Evolutionary conservation across 2,113 vertebrate genomes (phyloP), one percentile per base, ranked within the genome.

Genomic region (Neolamprologus kungweensis): DNA sequence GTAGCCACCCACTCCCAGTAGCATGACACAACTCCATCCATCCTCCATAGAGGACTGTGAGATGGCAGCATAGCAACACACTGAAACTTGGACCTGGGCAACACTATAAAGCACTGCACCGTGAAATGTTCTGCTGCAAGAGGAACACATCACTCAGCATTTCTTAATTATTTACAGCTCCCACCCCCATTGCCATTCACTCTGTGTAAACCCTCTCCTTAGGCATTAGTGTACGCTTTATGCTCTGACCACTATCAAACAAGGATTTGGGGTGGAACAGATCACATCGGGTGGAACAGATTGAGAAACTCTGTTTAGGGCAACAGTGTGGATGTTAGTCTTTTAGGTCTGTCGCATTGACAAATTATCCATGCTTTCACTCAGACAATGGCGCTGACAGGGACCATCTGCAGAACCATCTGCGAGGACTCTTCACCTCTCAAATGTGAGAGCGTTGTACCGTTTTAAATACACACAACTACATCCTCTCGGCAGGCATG

Each of bases 81-180:
- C 63, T 75, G 55, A 85, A 73, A 60, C 75, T 73, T 83, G 85
- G 83, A 91, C 81, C n/a, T 83, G 82, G 80, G 50, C 54, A 28
- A 86, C 45, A 84, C 28, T 86, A 87, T 89, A 82, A 91, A 91
- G 91, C 93, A 92, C 89, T 95, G 94, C 94, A 91, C 83, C 91
- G 92, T 79, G 68, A 85, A 91, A 80, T 57, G 81, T 50, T 90
- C 84, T 82, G 81, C 92, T 92, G 92, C 94, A 92, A 89, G 87
- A 87, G 28, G 81, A 96, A 94, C 91, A 92, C 92, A 95, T 95
- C 94, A 93, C 94, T 96, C 94, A 95, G 94, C 94, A 93, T 94
- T 95, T 95, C 75, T 96, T 92, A 95, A 96, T 95, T 94, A 96
- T 96, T 96, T 95, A 95, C 90, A 95, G 89, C 94, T 90, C 88